phyloP scores from a whole-genome alignment of 1,140 invertebrate species.

The Centruroides sculpturatus region DNA sequence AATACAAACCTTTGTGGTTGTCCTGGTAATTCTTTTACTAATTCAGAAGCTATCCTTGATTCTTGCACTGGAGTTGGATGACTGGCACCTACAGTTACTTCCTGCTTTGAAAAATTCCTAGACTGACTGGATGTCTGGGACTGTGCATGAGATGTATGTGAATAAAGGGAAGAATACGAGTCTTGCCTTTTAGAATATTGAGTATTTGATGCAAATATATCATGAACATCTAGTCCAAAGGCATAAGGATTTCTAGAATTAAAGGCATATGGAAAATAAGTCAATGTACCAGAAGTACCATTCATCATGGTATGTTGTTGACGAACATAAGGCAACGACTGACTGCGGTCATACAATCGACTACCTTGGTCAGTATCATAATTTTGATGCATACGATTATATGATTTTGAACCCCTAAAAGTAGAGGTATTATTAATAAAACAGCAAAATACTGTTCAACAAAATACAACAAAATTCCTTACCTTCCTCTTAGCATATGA shows the following conservation, averaged over 20 bases:
- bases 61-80: no score
- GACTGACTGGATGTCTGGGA: no score
- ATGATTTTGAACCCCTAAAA: no score
- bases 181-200: no score
- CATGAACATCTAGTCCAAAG: background rate
- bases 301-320: background rate
- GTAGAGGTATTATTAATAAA: background rate
- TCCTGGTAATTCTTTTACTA: no score
- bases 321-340: background rate
- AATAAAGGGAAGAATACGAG: no score
- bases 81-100: no score
- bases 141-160: no score
- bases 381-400: background rate
- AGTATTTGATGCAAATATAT: background rate
- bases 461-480: background rate
- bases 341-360: background rate
- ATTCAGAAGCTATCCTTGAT: no score
- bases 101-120: no score
- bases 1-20: no score
- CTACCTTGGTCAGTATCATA: background rate
- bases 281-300: background rate
- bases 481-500: conserved; percentile 3
- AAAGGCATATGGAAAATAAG: background rate
- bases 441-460: background rate
- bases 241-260: background rate